Evolutionary conservation across 2,888 invertebrate species (phyloP), one percentile per base, ranked within the genome.

Genomic region (Leptinotarsa tumamoca): DNA sequence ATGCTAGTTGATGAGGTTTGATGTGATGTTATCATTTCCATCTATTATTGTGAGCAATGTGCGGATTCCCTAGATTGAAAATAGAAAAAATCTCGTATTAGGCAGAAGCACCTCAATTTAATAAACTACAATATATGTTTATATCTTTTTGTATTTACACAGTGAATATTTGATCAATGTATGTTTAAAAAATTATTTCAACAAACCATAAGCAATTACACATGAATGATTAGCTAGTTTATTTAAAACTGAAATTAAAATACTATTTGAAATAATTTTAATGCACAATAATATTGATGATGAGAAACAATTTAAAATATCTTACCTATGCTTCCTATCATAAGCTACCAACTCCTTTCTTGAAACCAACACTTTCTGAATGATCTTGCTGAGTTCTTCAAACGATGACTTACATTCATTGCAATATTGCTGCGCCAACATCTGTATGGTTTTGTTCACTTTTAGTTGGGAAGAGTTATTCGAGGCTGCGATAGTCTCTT

Each of bases 331-430:
- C 58, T 93, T 93, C 70, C 96, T 91, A 88, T 98, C 98, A 86
- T 96, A 98, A 0, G 96, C 94, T 10, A 98, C 95, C 58, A 98
- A 89, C 87, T 98, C 98, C 84, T 95, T 94, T 33, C 96, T 91
- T 86, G 97, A 97, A 0, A 98, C 97, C 80, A 97, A 90, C 27
- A 98, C 97, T 86, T 96, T 94, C 90, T 97, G 95, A 81, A 95
- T 95, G 79, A 95, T 94, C 89, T 95, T 95, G 85, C 95, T 97
- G 2, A 99, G 91, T 86, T 98, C 98, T 86, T 98, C 98, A 87
- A 98, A 98, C 10, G 97, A 95, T 5, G 94, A 94, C 87, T 96
- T 96, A 87, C 98, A 98, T 84, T 99, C 98, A 67, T 94, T 95
- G 87, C 98, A 97, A 89, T 98, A 98, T 86, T 96, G 96, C 87